phyloP scores from a whole-genome alignment of 1,140 invertebrate species.

The Diuraphis noxia region DNA sequence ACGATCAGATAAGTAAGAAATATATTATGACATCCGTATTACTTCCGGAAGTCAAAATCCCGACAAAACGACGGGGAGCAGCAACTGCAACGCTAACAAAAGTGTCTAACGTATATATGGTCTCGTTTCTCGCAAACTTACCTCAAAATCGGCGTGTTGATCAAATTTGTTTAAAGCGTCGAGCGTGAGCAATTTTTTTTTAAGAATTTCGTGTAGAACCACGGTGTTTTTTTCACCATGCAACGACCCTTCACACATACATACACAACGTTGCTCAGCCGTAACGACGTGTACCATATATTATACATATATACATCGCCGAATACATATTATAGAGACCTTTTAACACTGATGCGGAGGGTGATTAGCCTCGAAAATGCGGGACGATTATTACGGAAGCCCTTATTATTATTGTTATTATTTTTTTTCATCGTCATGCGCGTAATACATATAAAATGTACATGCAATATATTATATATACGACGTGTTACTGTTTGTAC shows the following conservation, averaged over 20 bases:
- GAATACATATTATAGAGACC: background rate
- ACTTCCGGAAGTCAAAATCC: background rate
- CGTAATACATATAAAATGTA: background rate
- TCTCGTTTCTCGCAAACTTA: background rate
- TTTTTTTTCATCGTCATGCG: background rate
- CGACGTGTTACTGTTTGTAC: background rate
- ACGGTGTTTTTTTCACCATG: background rate
- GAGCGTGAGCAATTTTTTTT: background rate
- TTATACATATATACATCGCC: background rate
- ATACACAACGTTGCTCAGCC: background rate
- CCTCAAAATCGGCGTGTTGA: constrained; percentile 11
- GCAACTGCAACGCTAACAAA: background rate
- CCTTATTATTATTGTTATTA: constrained; percentile 41
- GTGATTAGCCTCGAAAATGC: constrained; percentile 49
- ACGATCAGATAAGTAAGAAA: background rate
- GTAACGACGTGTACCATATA: background rate
- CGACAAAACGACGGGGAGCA: too few species aligned
- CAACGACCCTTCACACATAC: background rate
- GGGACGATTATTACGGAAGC: constrained; percentile 44
- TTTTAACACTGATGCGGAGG: constrained; percentile 12
- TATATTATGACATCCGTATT: background rate
- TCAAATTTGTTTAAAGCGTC: background rate
- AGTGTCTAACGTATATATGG: background rate
- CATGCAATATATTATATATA: background rate
- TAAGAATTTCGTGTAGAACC: background rate